Evolutionary conservation across 2,888 invertebrate genomes (phyloP), one percentile per base, ranked within the genome.

Genomic region (Nowickia ferox): DNA sequence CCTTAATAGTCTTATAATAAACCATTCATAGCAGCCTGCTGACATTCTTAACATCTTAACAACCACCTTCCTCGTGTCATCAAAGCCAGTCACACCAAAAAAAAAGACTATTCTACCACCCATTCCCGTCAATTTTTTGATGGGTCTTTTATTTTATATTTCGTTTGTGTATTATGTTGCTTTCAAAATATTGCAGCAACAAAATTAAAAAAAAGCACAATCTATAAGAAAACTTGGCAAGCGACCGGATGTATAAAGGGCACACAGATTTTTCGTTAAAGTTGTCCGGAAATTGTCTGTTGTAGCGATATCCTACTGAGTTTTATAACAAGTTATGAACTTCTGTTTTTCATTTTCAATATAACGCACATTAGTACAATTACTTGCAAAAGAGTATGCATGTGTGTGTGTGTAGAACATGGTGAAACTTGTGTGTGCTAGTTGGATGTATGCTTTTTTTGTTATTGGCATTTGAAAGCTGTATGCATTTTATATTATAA

Each of bases 281-380:
- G 89, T 90, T 89, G 89, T 84, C 89, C 91, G 91, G 91, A 91
- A 91, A 91, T 91, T 91, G 91, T 90, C 89, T 90, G 90, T 90
- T 91, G 90, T 91, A 87, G 91, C 89, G 90, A 91, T 91, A 90
- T 90, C 91, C 90, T 90, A 90, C 91, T 89, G 91, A 88, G 90
- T 90, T 90, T 90, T 90, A 90, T 89, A 91, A 89, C 89, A 88
- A 90, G 89, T 90, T 91, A 90, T 91, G 90, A 90, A 89, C 89
- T 89, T 88, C 86, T 88, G 87, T 86, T 48, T 66, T 51, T 75
- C 63, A 61, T 53, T 63, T 74, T 53, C 57, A 19, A 42, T 71
- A 53, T 19, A n/a, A 61, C 57, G 48, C 66, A 38, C n/a, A 48
- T 30, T 46, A 51, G 9, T 38, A 38, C n/a, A 30, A 48, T 38